Conservation (phyloP, 2,113 vertebrate species). For the Psittacara wagleri region DNA sequence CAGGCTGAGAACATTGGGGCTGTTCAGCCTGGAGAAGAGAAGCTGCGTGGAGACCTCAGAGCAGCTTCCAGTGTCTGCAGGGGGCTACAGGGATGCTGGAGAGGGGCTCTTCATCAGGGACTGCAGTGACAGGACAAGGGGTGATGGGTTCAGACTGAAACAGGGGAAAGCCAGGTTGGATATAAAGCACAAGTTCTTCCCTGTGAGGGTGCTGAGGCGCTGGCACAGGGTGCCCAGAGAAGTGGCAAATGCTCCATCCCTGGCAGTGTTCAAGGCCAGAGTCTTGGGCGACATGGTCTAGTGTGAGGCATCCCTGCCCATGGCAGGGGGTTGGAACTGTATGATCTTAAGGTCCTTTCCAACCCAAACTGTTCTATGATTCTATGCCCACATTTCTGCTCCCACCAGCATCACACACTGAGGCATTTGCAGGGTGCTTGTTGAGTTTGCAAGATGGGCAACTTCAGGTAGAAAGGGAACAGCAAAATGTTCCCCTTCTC, state of each 20-base stretch:
- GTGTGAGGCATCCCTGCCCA: neutral
- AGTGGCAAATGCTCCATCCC: neutral
- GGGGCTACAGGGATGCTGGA: too few species aligned
- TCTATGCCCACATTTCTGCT: neutral
- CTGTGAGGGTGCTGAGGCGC: neutral
- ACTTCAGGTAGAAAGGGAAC: neutral
- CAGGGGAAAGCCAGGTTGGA: neutral
- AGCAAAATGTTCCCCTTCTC: neutral
- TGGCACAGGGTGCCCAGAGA: neutral
- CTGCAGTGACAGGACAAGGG: too few species aligned
- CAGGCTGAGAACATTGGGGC: too few species aligned
- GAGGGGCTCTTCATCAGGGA: too few species aligned
- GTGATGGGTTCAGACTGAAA: too few species aligned
- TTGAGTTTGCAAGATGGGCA: fast-evolving
- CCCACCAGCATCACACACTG: neutral
- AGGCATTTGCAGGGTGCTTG: neutral
- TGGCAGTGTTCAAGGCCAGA: neutral
- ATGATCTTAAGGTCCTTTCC: neutral
- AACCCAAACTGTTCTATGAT: neutral
- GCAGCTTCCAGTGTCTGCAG: neutral
- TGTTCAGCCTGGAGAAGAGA: too few species aligned
- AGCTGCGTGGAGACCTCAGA: neutral
- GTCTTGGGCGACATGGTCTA: neutral
- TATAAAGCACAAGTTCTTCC: neutral
- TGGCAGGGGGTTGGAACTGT: neutral